Percentiles rank a stretch among this genome's conserved stretches.
phyloP scores from a whole-genome alignment of 1,140 invertebrate species.

The Marisa cornuarietis region DNA sequence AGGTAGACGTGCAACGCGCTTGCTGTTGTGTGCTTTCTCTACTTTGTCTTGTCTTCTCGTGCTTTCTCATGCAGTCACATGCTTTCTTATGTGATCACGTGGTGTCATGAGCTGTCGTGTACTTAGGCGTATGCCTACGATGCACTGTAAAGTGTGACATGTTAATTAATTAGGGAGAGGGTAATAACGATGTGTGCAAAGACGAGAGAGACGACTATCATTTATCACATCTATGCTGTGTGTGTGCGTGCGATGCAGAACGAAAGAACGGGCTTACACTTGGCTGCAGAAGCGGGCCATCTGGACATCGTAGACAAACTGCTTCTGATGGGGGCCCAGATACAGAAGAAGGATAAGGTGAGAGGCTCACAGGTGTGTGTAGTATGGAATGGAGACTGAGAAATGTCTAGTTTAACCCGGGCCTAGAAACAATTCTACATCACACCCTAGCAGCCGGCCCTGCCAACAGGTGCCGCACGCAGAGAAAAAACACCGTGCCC shows the following conservation, averaged over 20 bases:
- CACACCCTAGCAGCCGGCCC: neutral
- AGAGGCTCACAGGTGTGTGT: constrained; percentile 2
- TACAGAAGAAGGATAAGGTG: constrained; percentile 66
- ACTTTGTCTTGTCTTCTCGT: no score
- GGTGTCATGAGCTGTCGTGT: neutral
- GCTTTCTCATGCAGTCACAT: neutral
- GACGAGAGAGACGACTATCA: neutral
- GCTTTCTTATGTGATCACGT: neutral
- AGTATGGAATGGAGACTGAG: neutral
- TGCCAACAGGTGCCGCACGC: no score
- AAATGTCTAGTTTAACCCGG: no score
- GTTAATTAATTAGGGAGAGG: neutral
- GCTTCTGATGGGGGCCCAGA: constrained; percentile 61
- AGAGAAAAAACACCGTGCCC: no score
- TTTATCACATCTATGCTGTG: constrained; percentile 9
- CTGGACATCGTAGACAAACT: constrained; percentile 62
- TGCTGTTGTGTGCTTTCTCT: neutral
- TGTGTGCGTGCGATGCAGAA: constrained; percentile 46
- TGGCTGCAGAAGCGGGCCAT: constrained; percentile 64
- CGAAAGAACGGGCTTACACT: constrained; percentile 63
- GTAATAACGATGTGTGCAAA: neutral
- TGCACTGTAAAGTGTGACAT: no score
- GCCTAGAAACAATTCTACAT: neutral
- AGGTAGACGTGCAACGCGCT: constrained; percentile 55
- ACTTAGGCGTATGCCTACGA: neutral